These are phyloP conservation scores for Pseudorhiza aurosa DNA, from an alignment of 30 jellyfish, hydroid and myxozoan genomes.

Conservation along the genomic window DNA sequence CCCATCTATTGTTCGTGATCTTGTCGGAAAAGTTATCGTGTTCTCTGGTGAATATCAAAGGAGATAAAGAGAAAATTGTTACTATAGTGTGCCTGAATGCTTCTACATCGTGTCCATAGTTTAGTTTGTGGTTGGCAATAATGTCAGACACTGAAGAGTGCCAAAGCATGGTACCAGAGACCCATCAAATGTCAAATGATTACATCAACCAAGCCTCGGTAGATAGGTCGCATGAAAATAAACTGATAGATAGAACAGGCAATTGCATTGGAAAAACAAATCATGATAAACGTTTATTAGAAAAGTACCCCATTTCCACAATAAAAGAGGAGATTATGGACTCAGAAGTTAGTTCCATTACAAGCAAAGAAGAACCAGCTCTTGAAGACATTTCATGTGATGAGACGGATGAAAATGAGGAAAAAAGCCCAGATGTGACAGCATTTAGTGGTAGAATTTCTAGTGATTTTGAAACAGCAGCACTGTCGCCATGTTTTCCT, in stretches of 20 bases:
- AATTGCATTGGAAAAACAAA: background rate
- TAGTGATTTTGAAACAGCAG: slow-evolving; percentile 42
- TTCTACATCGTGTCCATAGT: too few species aligned
- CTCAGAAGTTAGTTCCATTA: slow-evolving; percentile 45
- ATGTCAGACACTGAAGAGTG: slow-evolving; percentile 30
- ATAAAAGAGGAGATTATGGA: slow-evolving; percentile 22
- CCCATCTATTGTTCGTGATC: background rate
- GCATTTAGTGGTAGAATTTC: slow-evolving; percentile 27
- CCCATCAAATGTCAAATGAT: background rate
- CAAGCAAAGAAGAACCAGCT: background rate
- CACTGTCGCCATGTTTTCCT: slow-evolving; percentile 67
- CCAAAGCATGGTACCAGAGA: slow-evolving; percentile 1
- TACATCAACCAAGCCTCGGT: background rate
- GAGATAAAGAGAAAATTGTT: too few species aligned
- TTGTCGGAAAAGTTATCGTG: too few species aligned
- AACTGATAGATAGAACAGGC: background rate
- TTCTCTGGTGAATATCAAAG: too few species aligned
- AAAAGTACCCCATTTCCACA: background rate
- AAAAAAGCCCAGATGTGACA: background rate
- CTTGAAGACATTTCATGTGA: background rate
- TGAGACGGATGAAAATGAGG: slow-evolving; percentile 6
- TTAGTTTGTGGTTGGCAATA: too few species aligned
- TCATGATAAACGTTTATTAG: background rate
- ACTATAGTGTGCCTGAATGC: too few species aligned
- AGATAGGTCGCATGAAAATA: background rate